These are phyloP conservation scores for Styela plicata DNA, from an alignment of 23 tunicate species.

Conservation along the genomic window DNA sequence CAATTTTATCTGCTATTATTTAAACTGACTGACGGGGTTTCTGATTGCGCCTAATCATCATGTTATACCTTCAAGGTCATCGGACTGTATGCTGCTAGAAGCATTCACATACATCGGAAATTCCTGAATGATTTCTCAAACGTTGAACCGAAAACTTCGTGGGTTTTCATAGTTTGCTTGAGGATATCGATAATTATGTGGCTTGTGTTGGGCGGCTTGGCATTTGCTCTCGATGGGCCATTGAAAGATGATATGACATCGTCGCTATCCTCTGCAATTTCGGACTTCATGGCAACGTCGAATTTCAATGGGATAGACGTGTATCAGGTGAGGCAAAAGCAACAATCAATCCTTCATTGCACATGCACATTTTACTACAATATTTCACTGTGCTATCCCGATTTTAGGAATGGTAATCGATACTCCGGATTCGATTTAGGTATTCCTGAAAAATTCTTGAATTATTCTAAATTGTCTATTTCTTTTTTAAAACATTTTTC, in stretches of 20 bases:
- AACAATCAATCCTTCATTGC: too few relatives aligned
- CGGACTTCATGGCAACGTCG: neutral
- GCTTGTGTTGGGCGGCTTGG: neutral
- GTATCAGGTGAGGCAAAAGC: neutral
- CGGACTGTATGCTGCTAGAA: neutral
- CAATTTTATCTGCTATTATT: too few relatives aligned
- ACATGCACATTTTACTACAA: too few relatives aligned
- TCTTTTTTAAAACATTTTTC: neutral
- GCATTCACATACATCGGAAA: neutral
- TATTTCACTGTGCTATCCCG: neutral
- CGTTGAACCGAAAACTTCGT: neutral
- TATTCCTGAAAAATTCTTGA: neutral
- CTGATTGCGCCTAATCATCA: too few relatives aligned
- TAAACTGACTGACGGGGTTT: too few relatives aligned
- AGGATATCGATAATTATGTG: neutral
- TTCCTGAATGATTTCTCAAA: neutral
- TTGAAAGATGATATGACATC: neutral
- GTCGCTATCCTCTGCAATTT: neutral
- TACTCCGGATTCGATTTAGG: neutral
- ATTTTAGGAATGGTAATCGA: neutral
- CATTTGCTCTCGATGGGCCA: neutral
- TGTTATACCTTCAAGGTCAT: too few relatives aligned
- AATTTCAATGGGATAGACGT: neutral
- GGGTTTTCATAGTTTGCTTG: neutral
- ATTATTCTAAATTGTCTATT: neutral